Percentiles rank a stretch among this genome's conserved stretches.
These are phyloP conservation scores for Conops quadrifasciatus DNA, from an alignment of 2,888 invertebrate genomes.

Conservation along the genomic window DNA sequence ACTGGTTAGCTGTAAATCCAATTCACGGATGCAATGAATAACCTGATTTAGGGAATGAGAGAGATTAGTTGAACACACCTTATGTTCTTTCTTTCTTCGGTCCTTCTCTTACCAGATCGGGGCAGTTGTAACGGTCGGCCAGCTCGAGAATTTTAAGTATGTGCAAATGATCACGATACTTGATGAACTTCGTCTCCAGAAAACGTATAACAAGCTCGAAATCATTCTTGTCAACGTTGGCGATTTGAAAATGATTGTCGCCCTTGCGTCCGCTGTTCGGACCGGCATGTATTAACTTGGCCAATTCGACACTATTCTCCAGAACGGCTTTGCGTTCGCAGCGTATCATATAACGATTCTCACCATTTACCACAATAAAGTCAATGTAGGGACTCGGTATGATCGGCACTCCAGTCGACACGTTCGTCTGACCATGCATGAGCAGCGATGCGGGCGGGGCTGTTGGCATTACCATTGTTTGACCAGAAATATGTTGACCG, in stretches of 20 bases:
- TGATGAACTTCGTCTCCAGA: conserved; percentile 64
- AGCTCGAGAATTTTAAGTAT: conserved; percentile 63
- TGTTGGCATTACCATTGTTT: conserved; percentile 49
- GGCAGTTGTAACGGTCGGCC: conserved; percentile 64
- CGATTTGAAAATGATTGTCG: conserved; percentile 64
- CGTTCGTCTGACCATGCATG: conserved; percentile 55
- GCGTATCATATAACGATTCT: conserved; percentile 64
- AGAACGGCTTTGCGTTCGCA: conserved; percentile 62
- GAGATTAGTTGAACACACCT: neutral
- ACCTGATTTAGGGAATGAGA: conserved; percentile 45
- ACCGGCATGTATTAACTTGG: conserved; percentile 63
- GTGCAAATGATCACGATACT: conserved; percentile 63
- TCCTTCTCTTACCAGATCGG: conserved; percentile 59
- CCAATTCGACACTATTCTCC: conserved; percentile 63
- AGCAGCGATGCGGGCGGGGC: conserved; percentile 59
- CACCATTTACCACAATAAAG: conserved; percentile 63
- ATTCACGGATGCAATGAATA: conserved; percentile 63
- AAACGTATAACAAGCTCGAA: conserved; percentile 63
- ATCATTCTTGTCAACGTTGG: conserved; percentile 62
- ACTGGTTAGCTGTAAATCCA: conserved; percentile 63
- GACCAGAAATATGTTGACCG: conserved; percentile 57
- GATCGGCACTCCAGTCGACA: conserved; percentile 58
- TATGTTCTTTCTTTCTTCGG: neutral
- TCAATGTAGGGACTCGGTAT: conserved; percentile 63
- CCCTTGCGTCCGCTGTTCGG: conserved; percentile 63